Base-by-base conservation (phyloP, 2,888 invertebrate genomes). In the Tetheella fluctuosa region DNA sequence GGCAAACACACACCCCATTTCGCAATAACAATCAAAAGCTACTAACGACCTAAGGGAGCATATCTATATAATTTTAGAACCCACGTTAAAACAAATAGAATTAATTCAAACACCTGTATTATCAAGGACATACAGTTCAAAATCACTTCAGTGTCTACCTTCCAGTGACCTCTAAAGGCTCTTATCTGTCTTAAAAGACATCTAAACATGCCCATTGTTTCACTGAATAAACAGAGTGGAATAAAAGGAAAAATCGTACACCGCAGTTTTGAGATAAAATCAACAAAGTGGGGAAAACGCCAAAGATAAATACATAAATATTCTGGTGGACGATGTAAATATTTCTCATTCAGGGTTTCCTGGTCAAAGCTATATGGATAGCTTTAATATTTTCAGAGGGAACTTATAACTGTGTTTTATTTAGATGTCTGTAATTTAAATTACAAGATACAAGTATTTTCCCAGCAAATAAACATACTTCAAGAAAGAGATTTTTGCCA, bases 241-340 rank as follows among this genome's bases (percentile, higher is more conserved):
- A 48, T 48, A 48, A 20, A 17, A 48, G 48, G 48, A 48, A 48
- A 48, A 48, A 48, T 48, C 48, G 6, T 20, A 48, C 39, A 20
- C 48, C 17, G 20, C 48, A 10, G 48, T 48, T 48, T 17, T 48
- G 48, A 48, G 42, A 48, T 48, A 48, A 48, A 48, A 48, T 48
- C 48, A 48, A 48, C 20, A 48, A 10, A 20, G 20, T 20, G 17
- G 20, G 10, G 3, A 20, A 20, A 48, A 48, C 20, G 48, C 48
- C 15, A 48, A 48, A 20, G 20, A 48, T 20, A 48, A 48, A 48
- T n/a, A 48, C 20, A 20, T 20, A 48, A 48, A 48, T 48, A 48
- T 48, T 20, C 48, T 20, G 48, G 48, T 20, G 0, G 20, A 8
- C 10, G 8, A 48, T 48, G 20, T 48, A 7, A 48, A 20, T 7